Conservation (phyloP, 2,113 vertebrate species). For the Xenopus laevis region DNA sequence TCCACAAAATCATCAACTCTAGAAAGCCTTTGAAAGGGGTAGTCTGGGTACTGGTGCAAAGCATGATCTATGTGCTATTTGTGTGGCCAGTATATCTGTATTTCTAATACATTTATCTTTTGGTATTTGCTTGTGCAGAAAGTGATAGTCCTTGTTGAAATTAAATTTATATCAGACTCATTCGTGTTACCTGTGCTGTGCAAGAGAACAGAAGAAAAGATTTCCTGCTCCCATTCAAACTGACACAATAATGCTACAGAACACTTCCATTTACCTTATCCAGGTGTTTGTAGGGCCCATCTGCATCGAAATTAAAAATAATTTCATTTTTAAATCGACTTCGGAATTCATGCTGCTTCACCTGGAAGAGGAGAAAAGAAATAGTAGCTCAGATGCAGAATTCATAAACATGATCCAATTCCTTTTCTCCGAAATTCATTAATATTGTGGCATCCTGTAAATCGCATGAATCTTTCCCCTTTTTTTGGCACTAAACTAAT, state of each 20-base stretch:
- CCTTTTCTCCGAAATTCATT: conserved; percentile 54
- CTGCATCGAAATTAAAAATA: conserved; percentile 64
- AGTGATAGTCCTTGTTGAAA: too few relatives aligned
- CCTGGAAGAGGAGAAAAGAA: conserved; percentile 55
- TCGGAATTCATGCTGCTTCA: conserved; percentile 70
- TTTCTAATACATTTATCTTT: too few relatives aligned
- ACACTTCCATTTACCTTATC: conserved; percentile 56
- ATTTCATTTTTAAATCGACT: conserved; percentile 72
- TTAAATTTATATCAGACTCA: too few relatives aligned
- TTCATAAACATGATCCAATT: conserved; percentile 47
- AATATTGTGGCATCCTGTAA: conserved; percentile 59
- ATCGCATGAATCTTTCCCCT: conserved; percentile 55
- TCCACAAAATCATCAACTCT: too few relatives aligned
- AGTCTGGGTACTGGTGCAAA: too few relatives aligned
- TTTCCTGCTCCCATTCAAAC: too few relatives aligned
- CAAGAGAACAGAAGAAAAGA: too few relatives aligned
- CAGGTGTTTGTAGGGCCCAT: conserved; percentile 64
- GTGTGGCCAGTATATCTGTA: too few relatives aligned
- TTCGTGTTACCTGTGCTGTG: too few relatives aligned
- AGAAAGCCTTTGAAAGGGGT: too few relatives aligned
- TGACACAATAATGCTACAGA: neutral
- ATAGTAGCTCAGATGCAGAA: neutral
- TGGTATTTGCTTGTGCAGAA: too few relatives aligned
- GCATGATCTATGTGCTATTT: too few relatives aligned
- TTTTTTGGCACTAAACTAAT: conserved; percentile 62